Evolutionary conservation across 2,888 invertebrate genomes (phyloP).

Genomic region (Sthenelais limicola): DNA sequence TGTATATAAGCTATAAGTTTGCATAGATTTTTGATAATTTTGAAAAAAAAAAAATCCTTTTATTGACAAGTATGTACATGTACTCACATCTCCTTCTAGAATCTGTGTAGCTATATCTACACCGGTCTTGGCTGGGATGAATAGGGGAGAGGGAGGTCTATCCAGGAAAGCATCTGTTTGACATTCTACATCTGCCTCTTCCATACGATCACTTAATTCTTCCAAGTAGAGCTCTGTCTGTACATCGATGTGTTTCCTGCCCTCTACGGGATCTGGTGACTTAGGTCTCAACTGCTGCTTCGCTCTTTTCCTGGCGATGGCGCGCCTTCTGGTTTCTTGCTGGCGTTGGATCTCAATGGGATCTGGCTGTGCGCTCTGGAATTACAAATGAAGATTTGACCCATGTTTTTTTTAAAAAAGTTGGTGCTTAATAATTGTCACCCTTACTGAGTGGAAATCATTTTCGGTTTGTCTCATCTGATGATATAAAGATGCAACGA

Average conservation of each 20-base stretch:
- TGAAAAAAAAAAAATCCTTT: too few species aligned
- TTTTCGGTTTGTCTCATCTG: too few species aligned
- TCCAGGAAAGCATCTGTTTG: conserved; percentile 92
- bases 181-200: conserved; percentile 83
- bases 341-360: conserved; percentile 74
- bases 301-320: conserved; percentile 82
- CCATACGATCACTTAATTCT: conserved; percentile 78
- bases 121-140: conserved; percentile 85
- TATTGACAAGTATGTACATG: too few species aligned
- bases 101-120: conserved; percentile 89
- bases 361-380: conserved; percentile 76
- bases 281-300: conserved; percentile 78
- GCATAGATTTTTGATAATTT: too few species aligned
- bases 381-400: conserved; percentile 50
- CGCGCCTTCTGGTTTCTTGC: conserved; percentile 81
- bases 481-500: too few species aligned
- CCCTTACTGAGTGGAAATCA: too few species aligned
- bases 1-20: too few species aligned
- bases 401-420: too few species aligned
- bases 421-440: too few species aligned
- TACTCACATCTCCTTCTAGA: conserved; percentile 85
- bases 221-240: conserved; percentile 87
- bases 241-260: conserved; percentile 87
- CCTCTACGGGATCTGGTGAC: conserved; percentile 86
- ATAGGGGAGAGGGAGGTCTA: conserved; percentile 84